Evolutionary conservation across 2,113 vertebrate genomes (phyloP), one percentile per base, ranked within the genome.

Genomic region (Monarcha castaneiventris): DNA sequence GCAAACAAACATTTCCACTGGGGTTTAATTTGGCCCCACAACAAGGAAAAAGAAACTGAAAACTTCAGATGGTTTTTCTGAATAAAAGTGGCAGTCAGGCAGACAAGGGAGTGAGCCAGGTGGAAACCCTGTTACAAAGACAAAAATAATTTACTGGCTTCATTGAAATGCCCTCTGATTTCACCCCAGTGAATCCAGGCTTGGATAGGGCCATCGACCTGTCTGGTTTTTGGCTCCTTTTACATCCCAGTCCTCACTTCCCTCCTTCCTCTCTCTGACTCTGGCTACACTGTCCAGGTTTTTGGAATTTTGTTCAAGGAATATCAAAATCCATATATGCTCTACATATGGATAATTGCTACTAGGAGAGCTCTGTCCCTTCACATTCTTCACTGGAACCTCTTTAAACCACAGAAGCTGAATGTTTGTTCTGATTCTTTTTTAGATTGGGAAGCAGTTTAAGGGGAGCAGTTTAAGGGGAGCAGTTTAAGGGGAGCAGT

Each of bases 21-120:
- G 32, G n/a, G 46, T 19, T 90, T 64, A 39, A 35, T 86, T 69
- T 85, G 25, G n/a, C 51, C 54, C 83, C 49, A 61, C 72, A 83
- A 68, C 27, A 73, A 30, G 27, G 27, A 44, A 92, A 91, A 89
- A 54, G 83, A 95, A 96, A 94, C 79, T 26, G 46, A 96, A 92
- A 96, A 67, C 18, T 61, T 90, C 46, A 27, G 41, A 37, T 39
- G 20, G 1, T 37, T 48, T 72, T 72, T 87, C 58, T 90, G 33
- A 82, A 39, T 43, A 83, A 32, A 69, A 79, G 22, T 48, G 32
- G 13, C 11, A 16, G 43, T 35, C 8, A 1, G n/a, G 44, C 67
- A 56, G 41, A 13, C 3, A 35, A 64, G 13, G n/a, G 22, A 63
- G 25, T 25, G 44, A 21, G 59, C 37, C 35, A 49, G 54, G 55